phyloP scores from a whole-genome alignment of 2,888 invertebrate species.

The Balanococcus diminutus region DNA sequence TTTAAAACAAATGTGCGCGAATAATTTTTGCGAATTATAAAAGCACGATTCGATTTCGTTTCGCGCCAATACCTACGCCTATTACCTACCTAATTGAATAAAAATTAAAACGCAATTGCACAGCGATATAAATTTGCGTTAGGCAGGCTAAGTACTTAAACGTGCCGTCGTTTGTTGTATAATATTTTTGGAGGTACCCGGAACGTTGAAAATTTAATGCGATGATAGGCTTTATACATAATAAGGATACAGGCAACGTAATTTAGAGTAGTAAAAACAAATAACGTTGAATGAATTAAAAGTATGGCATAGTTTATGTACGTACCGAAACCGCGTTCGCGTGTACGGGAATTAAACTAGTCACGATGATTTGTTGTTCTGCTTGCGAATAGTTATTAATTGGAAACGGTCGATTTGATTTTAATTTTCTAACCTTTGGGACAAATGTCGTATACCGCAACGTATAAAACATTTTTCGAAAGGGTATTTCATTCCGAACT shows the following conservation, averaged over 20 bases:
- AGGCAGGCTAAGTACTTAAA: no score
- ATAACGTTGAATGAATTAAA: not conserved
- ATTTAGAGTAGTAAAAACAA: not conserved
- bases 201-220: not conserved
- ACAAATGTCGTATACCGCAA: not conserved
- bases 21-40: not conserved
- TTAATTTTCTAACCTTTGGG: conserved; percentile 50
- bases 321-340: not conserved
- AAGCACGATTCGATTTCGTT: not conserved
- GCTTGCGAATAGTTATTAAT: conserved; percentile 47
- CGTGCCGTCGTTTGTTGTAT: not conserved
- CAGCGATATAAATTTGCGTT: not conserved
- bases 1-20: not conserved
- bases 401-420: conserved; percentile 45
- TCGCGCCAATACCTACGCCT: not conserved
- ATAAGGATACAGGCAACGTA: no score
- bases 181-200: not conserved
- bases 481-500: not conserved
- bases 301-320: not conserved
- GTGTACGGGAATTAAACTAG: conserved; percentile 33
- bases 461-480: not conserved
- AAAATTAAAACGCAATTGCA: not conserved
- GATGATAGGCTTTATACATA: not conserved
- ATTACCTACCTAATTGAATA: not conserved
- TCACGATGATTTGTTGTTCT: conserved; percentile 41